phyloP scores from a whole-genome alignment of 2,888 invertebrate genomes.

The Ptilodon capucinus region DNA sequence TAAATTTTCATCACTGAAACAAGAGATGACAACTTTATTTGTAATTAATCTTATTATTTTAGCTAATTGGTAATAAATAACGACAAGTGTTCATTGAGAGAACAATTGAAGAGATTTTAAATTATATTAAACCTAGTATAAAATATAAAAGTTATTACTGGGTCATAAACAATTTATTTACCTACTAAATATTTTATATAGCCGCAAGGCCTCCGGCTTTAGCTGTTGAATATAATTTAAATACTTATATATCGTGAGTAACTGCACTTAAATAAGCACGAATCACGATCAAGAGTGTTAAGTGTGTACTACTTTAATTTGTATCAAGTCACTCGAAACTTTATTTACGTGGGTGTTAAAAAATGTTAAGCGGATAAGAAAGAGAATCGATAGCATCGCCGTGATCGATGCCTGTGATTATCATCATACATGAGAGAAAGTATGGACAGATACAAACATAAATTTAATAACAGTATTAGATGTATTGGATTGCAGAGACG shows the following conservation, averaged over 20 bases:
- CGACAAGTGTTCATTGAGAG: too few species aligned
- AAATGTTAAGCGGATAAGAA: conserved; percentile 60
- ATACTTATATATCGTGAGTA: conserved; percentile 9
- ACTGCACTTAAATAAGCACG: conserved; percentile 7
- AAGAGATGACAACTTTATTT: neutral
- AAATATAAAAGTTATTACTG: too few species aligned
- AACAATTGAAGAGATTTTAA: too few species aligned
- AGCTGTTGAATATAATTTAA: conserved; percentile 2
- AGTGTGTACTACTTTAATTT: neutral
- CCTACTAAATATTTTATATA: neutral
- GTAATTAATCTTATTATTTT: neutral
- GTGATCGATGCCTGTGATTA: conserved; percentile 71
- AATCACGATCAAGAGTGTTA: neutral
- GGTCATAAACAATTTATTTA: too few species aligned
- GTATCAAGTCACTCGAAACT: conserved; percentile 2
- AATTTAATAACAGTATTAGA: conserved; percentile 79
- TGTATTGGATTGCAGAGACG: conserved; percentile 73
- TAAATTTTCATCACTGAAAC: conserved; percentile 5
- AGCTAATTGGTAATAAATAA: too few species aligned
- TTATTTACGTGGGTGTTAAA: conserved; percentile 51
- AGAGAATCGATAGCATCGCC: conserved; percentile 51
- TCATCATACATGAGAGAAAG: conserved; percentile 69
- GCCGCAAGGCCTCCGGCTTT: neutral
- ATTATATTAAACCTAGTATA: too few species aligned
- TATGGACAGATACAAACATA: conserved; percentile 65